Base-by-base conservation (phyloP, 2,113 vertebrate genomes). In the Silurus glanis region DNA sequence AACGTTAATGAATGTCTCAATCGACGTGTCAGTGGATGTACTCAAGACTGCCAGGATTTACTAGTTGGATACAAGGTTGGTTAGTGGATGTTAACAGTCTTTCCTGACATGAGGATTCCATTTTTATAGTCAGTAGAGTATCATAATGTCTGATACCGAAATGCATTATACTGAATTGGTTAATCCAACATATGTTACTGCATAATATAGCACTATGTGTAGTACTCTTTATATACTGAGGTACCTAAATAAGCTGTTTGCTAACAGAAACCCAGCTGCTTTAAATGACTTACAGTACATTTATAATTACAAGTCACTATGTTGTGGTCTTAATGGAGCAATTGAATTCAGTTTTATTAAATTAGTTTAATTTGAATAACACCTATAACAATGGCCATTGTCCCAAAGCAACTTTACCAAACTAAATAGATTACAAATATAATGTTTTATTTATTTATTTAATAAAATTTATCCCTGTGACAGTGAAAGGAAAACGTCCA, bases 31-130 rank as follows among this genome's bases (percentile, higher is more conserved):
- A 99, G 97, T 45, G 97, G 97, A 66, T 99, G 98, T 90, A 97
- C 97, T 6, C 98, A 99, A 76, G 98, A 99, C 84, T 99, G 98
- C 89, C 97, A 97, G 86, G 98, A 99, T 88, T 95, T 99, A 85
- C 94, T 96, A 28, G 95, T 98, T 80, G 96, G 97, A 90, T 99
- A 98, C 93, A 99, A 99, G 96, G 98, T 99, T 91, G 92, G 91
- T 88, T 9, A 28, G 28, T 45, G 2, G 37, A 37, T 37, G 12
- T n/a, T n/a, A 53, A n/a, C 9, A 14, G 51, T 55, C 12, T 55
- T 76, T 79, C n/a, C 37, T 28, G 53, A 37, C 14, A 28, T 58
- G 14, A 19, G 9, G 9, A n/a, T n/a, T 79, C n/a, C 53, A 78
- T 25, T 51, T 9, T 53, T 51, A 21, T 49, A 23, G 0, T 45